Evolutionary conservation across 2,113 vertebrate genomes (phyloP), one percentile per base, ranked within the genome.

Genomic region (Bubalus kerabau): DNA sequence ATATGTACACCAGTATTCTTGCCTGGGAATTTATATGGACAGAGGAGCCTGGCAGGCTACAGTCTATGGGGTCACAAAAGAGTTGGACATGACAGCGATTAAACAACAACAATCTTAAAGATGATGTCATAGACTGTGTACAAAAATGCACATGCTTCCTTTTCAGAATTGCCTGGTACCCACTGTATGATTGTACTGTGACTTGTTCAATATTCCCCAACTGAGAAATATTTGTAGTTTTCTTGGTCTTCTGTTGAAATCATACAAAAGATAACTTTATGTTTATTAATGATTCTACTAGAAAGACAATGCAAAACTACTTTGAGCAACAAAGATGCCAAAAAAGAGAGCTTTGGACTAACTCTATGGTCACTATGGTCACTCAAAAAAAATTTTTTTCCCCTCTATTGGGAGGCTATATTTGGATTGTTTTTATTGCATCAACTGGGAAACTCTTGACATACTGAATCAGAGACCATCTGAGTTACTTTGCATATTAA

Each of bases 71-170:
- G 23, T 76, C 11, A 43, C 71, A 76, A 26, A 76, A 4, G 23
- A 43, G 23, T 15, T 2, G 0, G 23, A 43, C 71, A 43, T 43
- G 40, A 43, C 71, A 43, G 12, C 0, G 0, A 26, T 43, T 76
- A 43, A 43, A 26, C 71, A 14, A 11, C 67, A 21, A 26, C 71
- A 43, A 2, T 52, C 32, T 92, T 92, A 16, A 64, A 30, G 9
- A 78, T 46, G 81, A 40, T 13, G 43, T 94, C 24, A 78, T 36
- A 46, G 13, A 19, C 7, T 48, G 30, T 28, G 32, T 54, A 48
- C 40, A 71, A 84, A 87, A 93, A 40, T 24, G 5, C 0, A 19
- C 19, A n/a, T 14, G 21, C 43, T 84, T 81, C 9, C 7, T 57
- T 92, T 85, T 57, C 32, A 76, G 36, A 9, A 4, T 23, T 81